Evolutionary conservation across 1,140 invertebrate species (phyloP).

Genomic region (Trichonephila inaurata): DNA sequence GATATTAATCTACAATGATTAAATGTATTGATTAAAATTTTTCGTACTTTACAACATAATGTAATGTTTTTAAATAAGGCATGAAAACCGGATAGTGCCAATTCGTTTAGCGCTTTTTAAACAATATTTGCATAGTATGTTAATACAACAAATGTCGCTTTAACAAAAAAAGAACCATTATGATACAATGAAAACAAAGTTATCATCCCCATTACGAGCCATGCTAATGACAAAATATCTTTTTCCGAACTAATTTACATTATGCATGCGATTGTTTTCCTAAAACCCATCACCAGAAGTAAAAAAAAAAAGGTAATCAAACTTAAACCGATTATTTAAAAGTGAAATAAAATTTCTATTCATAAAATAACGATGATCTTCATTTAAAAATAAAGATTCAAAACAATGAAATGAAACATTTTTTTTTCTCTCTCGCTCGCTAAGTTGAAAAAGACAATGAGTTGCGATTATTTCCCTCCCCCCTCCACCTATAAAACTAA

Average conservation of each 20-base stretch:
- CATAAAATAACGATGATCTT: constrained; percentile 4
- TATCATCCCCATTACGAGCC: neutral
- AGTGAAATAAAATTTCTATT: neutral
- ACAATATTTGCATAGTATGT: neutral
- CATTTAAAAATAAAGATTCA: constrained; percentile 1
- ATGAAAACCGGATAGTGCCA: neutral
- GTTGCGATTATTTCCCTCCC: neutral
- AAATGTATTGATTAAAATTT: too few relatives aligned
- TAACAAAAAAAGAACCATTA: neutral
- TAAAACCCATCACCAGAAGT: neutral
- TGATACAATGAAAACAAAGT: neutral
- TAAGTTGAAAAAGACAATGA: neutral
- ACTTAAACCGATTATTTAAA: constrained; percentile 2
- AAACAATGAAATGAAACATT: neutral
- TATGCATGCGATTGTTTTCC: neutral
- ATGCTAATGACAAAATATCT: neutral
- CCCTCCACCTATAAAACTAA: neutral
- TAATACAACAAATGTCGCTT: neutral
- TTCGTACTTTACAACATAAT: too few relatives aligned
- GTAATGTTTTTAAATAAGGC: too few relatives aligned
- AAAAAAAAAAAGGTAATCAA: neutral
- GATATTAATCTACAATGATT: too few relatives aligned
- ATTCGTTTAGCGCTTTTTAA: neutral
- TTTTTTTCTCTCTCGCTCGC: neutral
- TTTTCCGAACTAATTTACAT: neutral